Conservation (phyloP, 2,113 vertebrate genomes). For the Chlamydotis undulata region DNA sequence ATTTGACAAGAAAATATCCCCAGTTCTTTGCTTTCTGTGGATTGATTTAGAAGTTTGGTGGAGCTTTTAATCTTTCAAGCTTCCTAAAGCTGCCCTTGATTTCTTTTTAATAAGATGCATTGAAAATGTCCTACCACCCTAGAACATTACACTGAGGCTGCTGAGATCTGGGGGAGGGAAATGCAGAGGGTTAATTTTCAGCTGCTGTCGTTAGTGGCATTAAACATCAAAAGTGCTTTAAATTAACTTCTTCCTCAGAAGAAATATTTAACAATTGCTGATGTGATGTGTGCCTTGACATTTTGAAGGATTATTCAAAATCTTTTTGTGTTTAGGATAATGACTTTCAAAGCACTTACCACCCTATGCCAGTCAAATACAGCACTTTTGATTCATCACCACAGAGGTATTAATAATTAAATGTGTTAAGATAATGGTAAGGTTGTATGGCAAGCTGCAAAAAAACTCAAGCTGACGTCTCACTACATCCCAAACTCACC, state of each 20-base stretch:
- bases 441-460: background rate
- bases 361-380: slow-evolving; percentile 71
- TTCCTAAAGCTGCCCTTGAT: slow-evolving; percentile 41
- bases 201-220: background rate
- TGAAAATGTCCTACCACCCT: slow-evolving; percentile 9
- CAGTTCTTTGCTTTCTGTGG: background rate
- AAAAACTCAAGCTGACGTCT: background rate
- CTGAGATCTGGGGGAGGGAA: slow-evolving; percentile 9
- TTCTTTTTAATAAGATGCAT: slow-evolving; percentile 41
- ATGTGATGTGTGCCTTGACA: slow-evolving; percentile 64
- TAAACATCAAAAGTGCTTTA: slow-evolving; percentile 62
- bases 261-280: slow-evolving; percentile 74
- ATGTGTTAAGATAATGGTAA: slow-evolving; percentile 51
- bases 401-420: slow-evolving; percentile 62
- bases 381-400: slow-evolving; percentile 66
- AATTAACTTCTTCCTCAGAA: slow-evolving; percentile 70
- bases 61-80: slow-evolving; percentile 35
- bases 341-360: slow-evolving; percentile 73
- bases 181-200: slow-evolving; percentile 47
- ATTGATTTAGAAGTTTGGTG: background rate
- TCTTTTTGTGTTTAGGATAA: slow-evolving; percentile 75
- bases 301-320: slow-evolving; percentile 78
- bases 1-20: slow-evolving; percentile 25
- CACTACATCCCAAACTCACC: background rate
- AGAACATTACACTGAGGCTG: background rate